phyloP scores from a whole-genome alignment of 2,888 invertebrate species.

The Biston stratarius region DNA sequence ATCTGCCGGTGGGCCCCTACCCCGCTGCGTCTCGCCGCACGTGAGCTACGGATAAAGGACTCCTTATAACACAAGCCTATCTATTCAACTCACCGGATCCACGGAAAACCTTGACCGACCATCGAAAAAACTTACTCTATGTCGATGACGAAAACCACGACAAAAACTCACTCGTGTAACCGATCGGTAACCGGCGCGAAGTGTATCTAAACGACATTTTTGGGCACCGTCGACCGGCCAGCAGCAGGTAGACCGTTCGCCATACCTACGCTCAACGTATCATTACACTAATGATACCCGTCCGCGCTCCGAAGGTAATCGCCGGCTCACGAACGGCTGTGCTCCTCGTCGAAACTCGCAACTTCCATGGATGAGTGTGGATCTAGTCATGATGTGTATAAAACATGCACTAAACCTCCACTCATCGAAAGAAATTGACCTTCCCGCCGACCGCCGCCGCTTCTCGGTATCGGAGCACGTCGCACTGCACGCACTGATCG shows the following conservation, averaged over 20 bases:
- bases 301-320: slow-evolving; percentile 56
- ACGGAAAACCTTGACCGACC: slow-evolving; percentile 50
- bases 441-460: slow-evolving; percentile 59
- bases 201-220: slow-evolving; percentile 76
- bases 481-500: slow-evolving; percentile 82
- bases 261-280: slow-evolving; percentile 78
- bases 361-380: slow-evolving; percentile 92
- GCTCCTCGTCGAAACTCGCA: slow-evolving; percentile 79
- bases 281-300: slow-evolving; percentile 78
- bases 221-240: slow-evolving; percentile 56
- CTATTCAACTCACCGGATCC: slow-evolving; percentile 38
- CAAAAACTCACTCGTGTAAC: slow-evolving; percentile 75
- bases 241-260: slow-evolving; percentile 72
- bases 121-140: slow-evolving; percentile 58
- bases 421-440: slow-evolving; percentile 89
- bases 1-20: slow-evolving; percentile 65
- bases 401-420: slow-evolving; percentile 92
- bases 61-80: slow-evolving; percentile 39
- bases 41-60: slow-evolving; percentile 56
- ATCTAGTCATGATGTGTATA: slow-evolving; percentile 90
- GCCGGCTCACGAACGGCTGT: slow-evolving; percentile 59
- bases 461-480: slow-evolving; percentile 64
- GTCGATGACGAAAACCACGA: slow-evolving; percentile 59
- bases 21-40: slow-evolving; percentile 58
- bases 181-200: slow-evolving; percentile 63